These are phyloP conservation scores for Marasmarcha lunaedactyla DNA, from an alignment of 2,888 invertebrate genomes.

Conservation along the genomic window DNA sequence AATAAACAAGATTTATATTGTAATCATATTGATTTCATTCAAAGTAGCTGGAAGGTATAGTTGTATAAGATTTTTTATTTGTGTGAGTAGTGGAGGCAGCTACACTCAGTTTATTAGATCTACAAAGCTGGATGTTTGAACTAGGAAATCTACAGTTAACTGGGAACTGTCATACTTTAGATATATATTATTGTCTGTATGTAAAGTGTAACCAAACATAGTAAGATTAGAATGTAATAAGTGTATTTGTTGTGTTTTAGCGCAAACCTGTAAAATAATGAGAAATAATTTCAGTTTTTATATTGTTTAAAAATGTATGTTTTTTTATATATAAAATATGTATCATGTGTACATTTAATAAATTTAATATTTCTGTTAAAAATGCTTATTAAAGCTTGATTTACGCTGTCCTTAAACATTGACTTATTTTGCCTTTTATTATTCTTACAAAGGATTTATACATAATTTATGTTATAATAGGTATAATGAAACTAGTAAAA, in stretches of 20 bases:
- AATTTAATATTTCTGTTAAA: constrained; percentile 2
- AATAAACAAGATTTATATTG: too few relatives aligned
- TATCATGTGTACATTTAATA: constrained; percentile 18
- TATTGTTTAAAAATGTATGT: constrained; percentile 35
- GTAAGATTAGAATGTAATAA: constrained; percentile 45
- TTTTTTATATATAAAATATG: constrained; percentile 15
- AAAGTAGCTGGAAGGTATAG: too few relatives aligned
- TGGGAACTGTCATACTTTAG: constrained; percentile 16
- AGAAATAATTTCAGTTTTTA: constrained; percentile 29
- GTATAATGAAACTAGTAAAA: too few relatives aligned
- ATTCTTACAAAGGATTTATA: too few relatives aligned
- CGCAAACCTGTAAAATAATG: constrained; percentile 50
- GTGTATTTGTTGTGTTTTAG: constrained; percentile 54
- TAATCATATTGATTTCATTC: too few relatives aligned
- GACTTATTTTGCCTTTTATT: too few relatives aligned
- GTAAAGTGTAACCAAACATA: constrained; percentile 29
- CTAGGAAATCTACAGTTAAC: constrained; percentile 5
- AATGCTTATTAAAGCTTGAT: too few relatives aligned
- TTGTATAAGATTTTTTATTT: too few relatives aligned
- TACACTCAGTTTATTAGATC: too few relatives aligned
- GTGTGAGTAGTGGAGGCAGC: too few relatives aligned
- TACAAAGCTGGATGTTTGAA: constrained; percentile 4
- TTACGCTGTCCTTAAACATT: too few relatives aligned
- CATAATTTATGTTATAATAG: too few relatives aligned
- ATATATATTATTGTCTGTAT: constrained; percentile 38